Conservation (phyloP, 2,113 vertebrate genomes). For the Astur gentilis region DNA sequence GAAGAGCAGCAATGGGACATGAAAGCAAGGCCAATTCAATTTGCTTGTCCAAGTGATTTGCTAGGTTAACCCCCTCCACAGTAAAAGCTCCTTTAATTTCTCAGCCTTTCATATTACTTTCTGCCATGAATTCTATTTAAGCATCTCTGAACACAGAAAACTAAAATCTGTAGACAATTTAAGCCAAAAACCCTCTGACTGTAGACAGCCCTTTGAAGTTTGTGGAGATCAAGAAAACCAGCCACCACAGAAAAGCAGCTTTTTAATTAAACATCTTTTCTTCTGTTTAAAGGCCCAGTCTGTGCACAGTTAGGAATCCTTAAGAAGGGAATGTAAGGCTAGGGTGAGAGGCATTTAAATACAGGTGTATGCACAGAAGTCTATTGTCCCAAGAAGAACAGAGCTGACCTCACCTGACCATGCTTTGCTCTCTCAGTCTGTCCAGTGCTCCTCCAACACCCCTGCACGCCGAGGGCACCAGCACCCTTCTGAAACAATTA, state of each 20-base stretch:
- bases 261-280: conserved; percentile 50
- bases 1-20: neutral
- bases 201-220: conserved; percentile 46
- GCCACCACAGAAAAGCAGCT: conserved; percentile 19
- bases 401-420: neutral
- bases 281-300: neutral
- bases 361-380: fast-evolving
- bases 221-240: conserved; percentile 17
- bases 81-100: conserved; percentile 14
- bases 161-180: conserved; percentile 35
- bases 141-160: neutral
- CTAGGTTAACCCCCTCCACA: neutral
- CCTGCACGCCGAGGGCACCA: neutral
- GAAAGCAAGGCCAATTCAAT: neutral
- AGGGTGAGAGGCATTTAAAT: neutral
- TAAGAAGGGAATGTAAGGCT: neutral
- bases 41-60: neutral
- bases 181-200: conserved; percentile 10
- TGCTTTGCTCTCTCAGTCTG: neutral
- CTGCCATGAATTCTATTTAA: neutral
- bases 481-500: neutral
- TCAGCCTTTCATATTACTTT: conserved; percentile 1
- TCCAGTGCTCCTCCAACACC: fast-evolving
- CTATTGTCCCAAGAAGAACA: neutral
- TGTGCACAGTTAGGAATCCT: neutral